These are phyloP conservation scores for Lochmaea capreae DNA, from an alignment of 2,888 invertebrate genomes.

Conservation along the genomic window DNA sequence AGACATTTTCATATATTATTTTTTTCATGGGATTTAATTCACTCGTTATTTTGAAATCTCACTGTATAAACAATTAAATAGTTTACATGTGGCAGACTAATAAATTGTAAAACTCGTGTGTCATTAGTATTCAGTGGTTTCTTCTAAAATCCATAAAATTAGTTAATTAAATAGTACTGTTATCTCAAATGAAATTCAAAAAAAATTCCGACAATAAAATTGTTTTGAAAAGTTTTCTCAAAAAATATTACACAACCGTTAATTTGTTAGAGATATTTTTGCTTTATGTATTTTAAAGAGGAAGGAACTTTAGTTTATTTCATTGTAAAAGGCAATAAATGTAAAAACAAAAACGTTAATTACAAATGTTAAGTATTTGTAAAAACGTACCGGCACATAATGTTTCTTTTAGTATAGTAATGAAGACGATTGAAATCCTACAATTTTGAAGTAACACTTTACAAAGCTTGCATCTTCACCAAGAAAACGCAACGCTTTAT, in stretches of 20 bases:
- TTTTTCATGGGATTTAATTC: too few relatives aligned
- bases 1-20: too few relatives aligned
- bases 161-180: not conserved
- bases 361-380: not conserved
- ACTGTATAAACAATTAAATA: too few relatives aligned
- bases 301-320: not conserved
- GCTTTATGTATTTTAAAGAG: slow-evolving; percentile 2
- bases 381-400: not conserved
- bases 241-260: not conserved
- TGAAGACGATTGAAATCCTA: not conserved
- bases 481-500: too few relatives aligned
- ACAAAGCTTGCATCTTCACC: too few relatives aligned
- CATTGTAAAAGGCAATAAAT: not conserved
- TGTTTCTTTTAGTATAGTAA: not conserved
- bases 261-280: not conserved
- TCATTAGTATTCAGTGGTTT: not conserved
- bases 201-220: not conserved
- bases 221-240: not conserved
- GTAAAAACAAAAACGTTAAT: not conserved
- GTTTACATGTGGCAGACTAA: too few relatives aligned
- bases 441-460: not conserved
- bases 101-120: too few relatives aligned
- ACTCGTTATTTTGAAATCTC: too few relatives aligned
- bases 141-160: not conserved
- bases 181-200: not conserved